These are phyloP conservation scores for Apodemus agrarius DNA, from an alignment of 2,797 vertebrate genomes.

Conservation along the genomic window DNA sequence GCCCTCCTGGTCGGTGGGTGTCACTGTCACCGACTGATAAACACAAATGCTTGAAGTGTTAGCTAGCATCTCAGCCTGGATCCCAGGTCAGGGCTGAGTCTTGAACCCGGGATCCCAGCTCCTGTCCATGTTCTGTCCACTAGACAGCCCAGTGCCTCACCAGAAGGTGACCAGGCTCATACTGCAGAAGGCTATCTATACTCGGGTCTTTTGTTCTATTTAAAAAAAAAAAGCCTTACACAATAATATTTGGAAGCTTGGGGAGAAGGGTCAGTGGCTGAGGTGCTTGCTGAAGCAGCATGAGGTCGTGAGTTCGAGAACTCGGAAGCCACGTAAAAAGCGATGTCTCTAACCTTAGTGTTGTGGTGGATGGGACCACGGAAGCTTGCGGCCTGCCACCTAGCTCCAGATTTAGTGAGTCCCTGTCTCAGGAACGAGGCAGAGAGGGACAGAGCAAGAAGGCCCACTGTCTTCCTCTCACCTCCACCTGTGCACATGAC, in stretches of 20 bases:
- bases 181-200: neutral
- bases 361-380: too few relatives aligned
- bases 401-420: neutral
- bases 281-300: neutral
- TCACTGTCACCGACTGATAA: neutral
- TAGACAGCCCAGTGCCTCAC: fast-evolving
- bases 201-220: too few relatives aligned
- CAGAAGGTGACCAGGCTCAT: neutral
- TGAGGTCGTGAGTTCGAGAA: neutral
- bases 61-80: neutral
- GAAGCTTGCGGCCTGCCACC: neutral
- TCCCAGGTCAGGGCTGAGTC: neutral
- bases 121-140: fast-evolving
- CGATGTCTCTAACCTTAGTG: neutral
- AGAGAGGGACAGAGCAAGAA: neutral
- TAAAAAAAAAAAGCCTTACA: neutral
- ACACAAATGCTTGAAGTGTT: neutral
- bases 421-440: neutral
- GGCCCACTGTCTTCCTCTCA: neutral
- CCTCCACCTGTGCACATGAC: neutral
- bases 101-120: neutral
- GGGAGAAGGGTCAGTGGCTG: neutral
- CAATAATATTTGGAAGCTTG: neutral
- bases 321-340: neutral
- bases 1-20: fast-evolving